Base-by-base conservation (phyloP, 1,140 invertebrate species). In the Macrosteles quadrilineatus region DNA sequence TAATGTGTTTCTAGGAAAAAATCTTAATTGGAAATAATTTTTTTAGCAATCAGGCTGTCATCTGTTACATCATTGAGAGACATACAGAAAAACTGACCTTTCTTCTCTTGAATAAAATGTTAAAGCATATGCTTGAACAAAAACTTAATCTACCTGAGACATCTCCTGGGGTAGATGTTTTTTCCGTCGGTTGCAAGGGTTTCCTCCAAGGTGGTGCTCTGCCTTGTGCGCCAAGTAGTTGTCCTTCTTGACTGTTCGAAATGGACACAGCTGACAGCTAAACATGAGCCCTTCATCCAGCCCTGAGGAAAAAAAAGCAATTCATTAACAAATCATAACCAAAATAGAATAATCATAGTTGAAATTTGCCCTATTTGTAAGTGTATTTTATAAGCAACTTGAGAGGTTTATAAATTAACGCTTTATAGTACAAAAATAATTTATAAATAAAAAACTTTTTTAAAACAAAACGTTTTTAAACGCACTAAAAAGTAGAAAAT, bases 241-340 rank as follows among this genome's bases (percentile, higher is more conserved):
- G 19, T 80, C 76, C 71, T 82, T 79, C 69, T 83, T 84, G 12
- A 86, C 78, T 31, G 84, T 81, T 66, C 78, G 78, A 75, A 81
- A 85, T 1, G 77, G 77, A 72, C 85, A 86, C 30, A 77, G 53
- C n/a, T 77, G 72, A 75, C 85, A 86, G 31, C 75, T 76, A 73
- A 80, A 85, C 69, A 86, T 76, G 0, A 84, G 77, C 17, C 79
- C 81, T 62, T 79, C 76, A 62, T 74, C 73, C 55, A 74, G 47
- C 17, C 78, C 78, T 78, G 23, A 17, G 72, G 71, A 67, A 25
- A 70, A 67, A 27, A 57, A 47, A 62, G 19, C 50, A 12, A 9
- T 11, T 11, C 9, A 9, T 11, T 43, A 11, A 43, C 36, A 9
- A 43, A 43, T 43, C 17, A 43, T 17, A 43, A 9, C 9, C 36